A percentile compares a stretch with the other conserved stretches of the same genome.
These are phyloP conservation scores for Peromyscus attwateri DNA, from an alignment of 2,797 vertebrate genomes.

Conservation along the genomic window DNA sequence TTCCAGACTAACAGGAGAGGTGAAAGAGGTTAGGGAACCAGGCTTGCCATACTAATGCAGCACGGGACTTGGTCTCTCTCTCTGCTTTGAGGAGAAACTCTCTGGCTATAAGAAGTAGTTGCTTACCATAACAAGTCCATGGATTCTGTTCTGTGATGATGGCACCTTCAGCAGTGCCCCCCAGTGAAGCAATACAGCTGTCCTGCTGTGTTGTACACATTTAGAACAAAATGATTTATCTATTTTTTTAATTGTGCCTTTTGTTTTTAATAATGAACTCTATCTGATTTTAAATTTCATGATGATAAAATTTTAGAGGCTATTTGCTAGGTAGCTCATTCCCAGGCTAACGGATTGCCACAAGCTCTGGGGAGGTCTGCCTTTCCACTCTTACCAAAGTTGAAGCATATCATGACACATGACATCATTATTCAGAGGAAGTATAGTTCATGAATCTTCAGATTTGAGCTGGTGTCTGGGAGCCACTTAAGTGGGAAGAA, in stretches of 20 bases:
- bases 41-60: constrained; percentile 56
- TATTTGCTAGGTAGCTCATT: constrained; percentile 77
- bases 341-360: constrained; percentile 68
- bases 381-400: constrained; percentile 57
- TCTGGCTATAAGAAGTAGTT: not conserved
- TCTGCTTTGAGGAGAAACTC: not conserved
- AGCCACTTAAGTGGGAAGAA: constrained; percentile 29
- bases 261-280: constrained; percentile 81
- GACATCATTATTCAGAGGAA: constrained; percentile 38
- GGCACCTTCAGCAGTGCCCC: constrained; percentile 49
- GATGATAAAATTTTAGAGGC: constrained; percentile 74
- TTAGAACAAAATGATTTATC: constrained; percentile 68
- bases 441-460: not conserved
- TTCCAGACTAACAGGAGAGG: constrained; percentile 57
- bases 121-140: not conserved
- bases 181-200: constrained; percentile 54
- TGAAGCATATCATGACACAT: not conserved
- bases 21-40: not conserved
- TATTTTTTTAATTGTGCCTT: constrained; percentile 74
- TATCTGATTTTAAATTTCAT: constrained; percentile 65
- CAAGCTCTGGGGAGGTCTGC: not conserved
- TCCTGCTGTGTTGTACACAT: constrained; percentile 78
- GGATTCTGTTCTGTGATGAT: not conserved
- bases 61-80: not conserved
- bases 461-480: constrained; percentile 48